Percentiles rank a stretch among this genome's conserved stretches.
Evolutionary conservation across 2,888 invertebrate genomes (phyloP).

Genomic region (Eupeodes latifasciatus): DNA sequence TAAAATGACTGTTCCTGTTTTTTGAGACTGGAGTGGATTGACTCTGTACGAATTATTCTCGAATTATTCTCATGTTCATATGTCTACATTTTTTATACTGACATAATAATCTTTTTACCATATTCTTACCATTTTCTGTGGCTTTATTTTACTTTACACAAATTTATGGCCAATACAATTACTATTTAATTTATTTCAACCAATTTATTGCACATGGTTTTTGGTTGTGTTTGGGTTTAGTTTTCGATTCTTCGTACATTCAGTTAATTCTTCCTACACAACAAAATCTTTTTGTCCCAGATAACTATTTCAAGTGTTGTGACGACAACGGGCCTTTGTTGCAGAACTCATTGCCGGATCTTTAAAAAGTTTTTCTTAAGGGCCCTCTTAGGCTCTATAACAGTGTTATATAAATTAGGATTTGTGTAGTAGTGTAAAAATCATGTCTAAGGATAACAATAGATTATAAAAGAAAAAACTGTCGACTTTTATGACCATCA

Average conservation of each 20-base stretch:
- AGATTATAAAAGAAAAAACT: no score
- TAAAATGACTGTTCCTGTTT: no score
- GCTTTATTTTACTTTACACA: not conserved
- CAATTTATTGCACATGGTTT: conserved; percentile 56
- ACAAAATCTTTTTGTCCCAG: conserved; percentile 6
- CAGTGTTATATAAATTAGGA: no score
- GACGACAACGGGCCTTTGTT: not conserved
- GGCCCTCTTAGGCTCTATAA: not conserved
- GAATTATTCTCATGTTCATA: not conserved
- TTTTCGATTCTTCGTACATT: not conserved
- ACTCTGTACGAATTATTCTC: no score
- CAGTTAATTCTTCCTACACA: conserved; percentile 31
- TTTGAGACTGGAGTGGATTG: no score
- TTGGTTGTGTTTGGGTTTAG: conserved; percentile 39
- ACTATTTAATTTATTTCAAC: conserved; percentile 28
- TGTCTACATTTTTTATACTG: not conserved
- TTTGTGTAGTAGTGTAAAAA: no score
- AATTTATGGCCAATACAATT: conserved; percentile 23
- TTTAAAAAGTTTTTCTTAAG: not conserved
- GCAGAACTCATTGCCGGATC: not conserved
- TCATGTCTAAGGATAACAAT: no score
- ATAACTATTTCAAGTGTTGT: conserved; percentile 49
- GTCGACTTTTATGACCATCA: no score
- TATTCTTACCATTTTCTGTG: not conserved
- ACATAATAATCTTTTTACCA: not conserved